Percentiles rank a stretch among this genome's conserved stretches.
Conservation (phyloP, 2,888 invertebrate genomes). For the Drosophila anomalata region DNA sequence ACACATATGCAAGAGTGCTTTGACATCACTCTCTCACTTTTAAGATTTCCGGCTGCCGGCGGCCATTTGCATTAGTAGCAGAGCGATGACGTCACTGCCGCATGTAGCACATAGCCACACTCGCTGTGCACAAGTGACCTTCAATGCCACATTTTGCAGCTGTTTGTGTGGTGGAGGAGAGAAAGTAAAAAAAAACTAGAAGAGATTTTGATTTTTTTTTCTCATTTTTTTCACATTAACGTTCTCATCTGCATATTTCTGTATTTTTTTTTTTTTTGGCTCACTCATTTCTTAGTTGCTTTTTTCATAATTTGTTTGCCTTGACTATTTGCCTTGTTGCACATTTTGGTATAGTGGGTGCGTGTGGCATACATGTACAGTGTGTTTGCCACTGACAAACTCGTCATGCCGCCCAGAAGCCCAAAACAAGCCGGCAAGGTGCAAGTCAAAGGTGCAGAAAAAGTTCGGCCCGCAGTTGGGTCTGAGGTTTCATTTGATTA, state of each 20-base stretch:
- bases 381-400: constrained; percentile 52
- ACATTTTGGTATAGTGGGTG: constrained; percentile 49
- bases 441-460: background rate
- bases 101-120: constrained; percentile 19
- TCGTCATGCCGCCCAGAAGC: constrained; percentile 45
- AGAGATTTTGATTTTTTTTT: constrained; percentile 22
- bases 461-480: constrained; percentile 1
- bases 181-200: constrained; percentile 4
- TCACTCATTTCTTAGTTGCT: constrained; percentile 62
- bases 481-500: constrained; percentile 27
- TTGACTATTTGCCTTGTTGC: constrained; percentile 63
- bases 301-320: constrained; percentile 48
- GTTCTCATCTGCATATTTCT: constrained; percentile 52
- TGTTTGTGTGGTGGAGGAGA: constrained; percentile 7
- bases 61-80: constrained; percentile 48
- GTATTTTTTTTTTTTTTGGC: constrained; percentile 40
- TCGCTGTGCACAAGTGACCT: constrained; percentile 43
- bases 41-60: constrained; percentile 23
- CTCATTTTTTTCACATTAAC: constrained; percentile 62
- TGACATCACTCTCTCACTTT: constrained; percentile 23
- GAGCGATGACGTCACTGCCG: constrained; percentile 55
- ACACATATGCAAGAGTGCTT: constrained; percentile 21
- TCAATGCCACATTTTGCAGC: constrained; percentile 37
- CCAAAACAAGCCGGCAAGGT: constrained; percentile 3
- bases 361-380: constrained; percentile 38